Evolutionary conservation across 2,888 invertebrate genomes (phyloP).

Genomic region (Caradrina clavipalpis): DNA sequence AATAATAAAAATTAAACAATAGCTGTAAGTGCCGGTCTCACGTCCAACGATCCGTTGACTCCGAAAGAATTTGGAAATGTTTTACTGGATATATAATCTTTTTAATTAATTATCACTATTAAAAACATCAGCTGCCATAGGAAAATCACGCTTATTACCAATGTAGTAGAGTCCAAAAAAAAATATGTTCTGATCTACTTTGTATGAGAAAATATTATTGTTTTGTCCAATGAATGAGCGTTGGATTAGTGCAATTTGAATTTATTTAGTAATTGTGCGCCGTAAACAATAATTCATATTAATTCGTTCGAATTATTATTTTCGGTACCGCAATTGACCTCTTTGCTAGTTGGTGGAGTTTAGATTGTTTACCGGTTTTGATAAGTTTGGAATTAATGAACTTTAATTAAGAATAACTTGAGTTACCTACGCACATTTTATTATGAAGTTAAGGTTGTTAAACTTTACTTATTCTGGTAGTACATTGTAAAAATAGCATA

Average conservation of each 20-base stretch:
- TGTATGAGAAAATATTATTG: conserved; percentile 86
- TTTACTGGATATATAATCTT: conserved; percentile 83
- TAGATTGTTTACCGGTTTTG: conserved; percentile 62
- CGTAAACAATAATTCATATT: conserved; percentile 84
- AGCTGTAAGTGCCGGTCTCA: conserved; percentile 75
- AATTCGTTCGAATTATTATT: conserved; percentile 79
- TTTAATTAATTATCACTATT: conserved; percentile 88
- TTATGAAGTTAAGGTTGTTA: conserved; percentile 14
- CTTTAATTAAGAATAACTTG: conserved; percentile 57
- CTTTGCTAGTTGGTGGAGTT: conserved; percentile 58
- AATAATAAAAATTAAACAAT: conserved; percentile 78
- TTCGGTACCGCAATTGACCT: conserved; percentile 74
- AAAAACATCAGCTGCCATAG: conserved; percentile 57
- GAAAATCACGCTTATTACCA: conserved; percentile 67
- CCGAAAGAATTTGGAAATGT: conserved; percentile 86
- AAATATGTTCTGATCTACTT: conserved; percentile 63
- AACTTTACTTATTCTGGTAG: background rate
- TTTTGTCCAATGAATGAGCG: conserved; percentile 86
- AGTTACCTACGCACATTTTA: conserved; percentile 14
- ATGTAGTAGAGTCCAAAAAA: conserved; percentile 66
- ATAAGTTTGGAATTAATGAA: conserved; percentile 56
- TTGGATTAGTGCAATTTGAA: conserved; percentile 87
- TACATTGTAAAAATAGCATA: background rate
- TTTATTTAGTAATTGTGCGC: conserved; percentile 83
- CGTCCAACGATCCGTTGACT: conserved; percentile 83